Conservation (phyloP, 2,888 invertebrate genomes). For the Mesorhabditis sp. region DNA sequence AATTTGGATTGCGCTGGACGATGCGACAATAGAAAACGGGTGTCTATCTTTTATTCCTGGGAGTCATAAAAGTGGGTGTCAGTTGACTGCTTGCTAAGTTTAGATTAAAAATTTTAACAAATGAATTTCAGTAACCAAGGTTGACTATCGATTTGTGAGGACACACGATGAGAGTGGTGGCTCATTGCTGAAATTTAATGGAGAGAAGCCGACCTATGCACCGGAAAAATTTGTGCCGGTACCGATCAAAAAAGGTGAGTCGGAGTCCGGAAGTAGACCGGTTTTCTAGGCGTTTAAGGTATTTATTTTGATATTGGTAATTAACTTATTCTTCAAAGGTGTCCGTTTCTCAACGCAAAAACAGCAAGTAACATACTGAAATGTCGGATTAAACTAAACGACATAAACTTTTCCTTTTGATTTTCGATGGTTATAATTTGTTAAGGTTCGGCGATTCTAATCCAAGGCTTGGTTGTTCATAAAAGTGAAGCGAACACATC, state of each 20-base stretch:
- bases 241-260: slow-evolving; percentile 78
- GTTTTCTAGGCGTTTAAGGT: no score
- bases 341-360: no score
- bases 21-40: slow-evolving; percentile 86
- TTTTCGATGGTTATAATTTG: background rate
- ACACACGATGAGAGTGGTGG: slow-evolving; percentile 33
- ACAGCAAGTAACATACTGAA: no score
- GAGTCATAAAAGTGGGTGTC: slow-evolving; percentile 73
- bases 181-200: slow-evolving; percentile 45
- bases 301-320: no score
- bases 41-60: slow-evolving; percentile 87
- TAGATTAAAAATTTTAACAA: no score
- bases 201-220: slow-evolving; percentile 58
- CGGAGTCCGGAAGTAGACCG: no score
- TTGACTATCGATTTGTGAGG: slow-evolving; percentile 48
- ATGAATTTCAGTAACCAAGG: slow-evolving; percentile 26
- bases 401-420: no score
- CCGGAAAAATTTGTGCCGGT: slow-evolving; percentile 74
- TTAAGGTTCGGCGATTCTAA: slow-evolving; percentile 76
- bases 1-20: slow-evolving; percentile 93
- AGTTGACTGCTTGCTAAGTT: background rate
- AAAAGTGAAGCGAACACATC: slow-evolving; percentile 83
- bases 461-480: slow-evolving; percentile 89
- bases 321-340: no score
- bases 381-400: no score